phyloP scores from a whole-genome alignment of 2,113 vertebrate genomes.

The Isichthys henryi region DNA sequence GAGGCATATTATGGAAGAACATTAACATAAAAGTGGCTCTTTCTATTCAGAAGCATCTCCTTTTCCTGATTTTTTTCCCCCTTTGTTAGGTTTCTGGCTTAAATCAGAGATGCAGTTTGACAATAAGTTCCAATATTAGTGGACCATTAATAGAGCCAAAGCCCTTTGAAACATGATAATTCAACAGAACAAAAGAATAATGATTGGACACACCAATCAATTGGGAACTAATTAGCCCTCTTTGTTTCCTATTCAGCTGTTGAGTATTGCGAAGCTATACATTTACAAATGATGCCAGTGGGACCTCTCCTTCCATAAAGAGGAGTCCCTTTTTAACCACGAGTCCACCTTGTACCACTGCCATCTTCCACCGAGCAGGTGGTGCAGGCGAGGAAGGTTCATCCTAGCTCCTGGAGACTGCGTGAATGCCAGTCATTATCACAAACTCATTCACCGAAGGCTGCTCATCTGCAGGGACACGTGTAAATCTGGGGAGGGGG shows the following conservation, averaged over 20 bases:
- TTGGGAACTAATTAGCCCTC: conserved; percentile 11
- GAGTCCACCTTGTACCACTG: background rate
- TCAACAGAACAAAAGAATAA: conserved; percentile 16
- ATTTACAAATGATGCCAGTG: conserved; percentile 8
- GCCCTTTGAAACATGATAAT: conserved; percentile 17
- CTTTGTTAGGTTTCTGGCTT: background rate
- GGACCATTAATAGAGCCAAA: background rate
- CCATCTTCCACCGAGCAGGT: conserved; percentile 4
- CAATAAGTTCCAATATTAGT: conserved; percentile 8
- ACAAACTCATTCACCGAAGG: background rate
- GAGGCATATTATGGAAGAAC: background rate
- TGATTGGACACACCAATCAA: conserved; percentile 12
- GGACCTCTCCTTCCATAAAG: background rate
- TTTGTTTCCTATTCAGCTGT: conserved; percentile 7
- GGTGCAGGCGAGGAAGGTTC: background rate
- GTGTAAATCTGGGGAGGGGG: background rate
- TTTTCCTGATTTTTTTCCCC: background rate
- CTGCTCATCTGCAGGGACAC: background rate
- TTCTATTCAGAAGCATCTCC: background rate
- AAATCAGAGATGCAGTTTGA: background rate
- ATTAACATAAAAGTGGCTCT: background rate
- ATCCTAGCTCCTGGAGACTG: background rate
- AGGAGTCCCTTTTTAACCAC: background rate
- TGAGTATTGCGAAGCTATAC: conserved; percentile 1
- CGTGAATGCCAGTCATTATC: background rate